Evolutionary conservation across 2,888 invertebrate genomes (phyloP), one percentile per base, ranked within the genome.

Genomic region (Pharmacophagus antenor): DNA sequence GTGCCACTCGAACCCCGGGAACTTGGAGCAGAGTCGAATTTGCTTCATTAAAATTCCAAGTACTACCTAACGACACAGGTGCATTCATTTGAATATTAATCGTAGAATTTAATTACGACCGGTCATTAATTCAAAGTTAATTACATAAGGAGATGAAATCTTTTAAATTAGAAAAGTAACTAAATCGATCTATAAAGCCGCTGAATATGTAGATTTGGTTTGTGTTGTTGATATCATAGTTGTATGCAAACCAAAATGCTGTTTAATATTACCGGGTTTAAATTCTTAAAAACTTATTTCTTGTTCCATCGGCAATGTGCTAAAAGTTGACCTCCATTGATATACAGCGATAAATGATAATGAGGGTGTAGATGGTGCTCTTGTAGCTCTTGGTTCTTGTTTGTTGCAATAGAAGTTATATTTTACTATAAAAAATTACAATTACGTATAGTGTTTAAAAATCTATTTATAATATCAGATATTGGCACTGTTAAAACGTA

Each of bases 1-100:
- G 20, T 52, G 37, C 17, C 51, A 51, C 55, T 60, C 69, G 67
- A 66, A 63, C 65, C 67, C 63, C 47, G 21, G 10, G 53, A 44
- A 61, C 56, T 56, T n/a, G 48, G 53, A 52, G 42, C 51, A 49
- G 47, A 56, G 25, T 61, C 27, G 42, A 52, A 31, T 55, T 54
- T 48, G 52, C 42, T 48, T 61, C 50, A 61, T 61, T 53, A 61
- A 57, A 61, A 61, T 61, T 56, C 61, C 56, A 46, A 31, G 42
- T 54, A 53, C 47, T 48, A 52, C 27, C 48, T 18, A 41, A 49
- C 44, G 42, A 56, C 56, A 61, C 60, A 61, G 60, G 60, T 61
- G 61, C 56, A 57, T 42, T 56, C 52, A 48, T 56, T 61, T 61
- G 42, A 56, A 56, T 61, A 49, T 57, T 61, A 48, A 61, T 31